A percentile compares a stretch with the other conserved stretches of the same genome.
Conservation (phyloP, 2,888 invertebrate genomes). For the Aphodius granarius region DNA sequence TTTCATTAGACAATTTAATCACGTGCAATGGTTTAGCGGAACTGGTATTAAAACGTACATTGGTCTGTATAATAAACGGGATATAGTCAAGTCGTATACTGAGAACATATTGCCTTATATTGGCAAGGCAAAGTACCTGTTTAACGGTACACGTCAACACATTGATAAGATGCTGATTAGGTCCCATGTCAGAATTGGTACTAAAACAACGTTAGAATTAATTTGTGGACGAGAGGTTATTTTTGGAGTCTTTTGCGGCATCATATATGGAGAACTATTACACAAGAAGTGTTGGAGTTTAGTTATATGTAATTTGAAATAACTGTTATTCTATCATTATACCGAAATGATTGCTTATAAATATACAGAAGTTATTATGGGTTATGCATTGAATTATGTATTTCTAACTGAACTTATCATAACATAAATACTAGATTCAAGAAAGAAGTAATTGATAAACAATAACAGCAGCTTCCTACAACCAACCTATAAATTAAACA, state of each 20-base stretch:
- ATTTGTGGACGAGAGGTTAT: neutral
- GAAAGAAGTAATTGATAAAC: too few species aligned
- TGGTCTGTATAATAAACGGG: neutral
- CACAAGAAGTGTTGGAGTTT: neutral
- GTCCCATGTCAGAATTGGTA: neutral
- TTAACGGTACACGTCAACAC: neutral
- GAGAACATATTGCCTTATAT: neutral
- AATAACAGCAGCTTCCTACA: too few species aligned
- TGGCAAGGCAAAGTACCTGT: neutral
- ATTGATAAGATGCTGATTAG: neutral
- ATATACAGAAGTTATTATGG: neutral
- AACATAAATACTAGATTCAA: too few species aligned
- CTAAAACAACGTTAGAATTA: neutral
- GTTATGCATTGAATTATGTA: too few species aligned
- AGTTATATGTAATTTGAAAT: neutral
- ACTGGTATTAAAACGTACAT: neutral
- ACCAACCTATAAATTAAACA: too few species aligned
- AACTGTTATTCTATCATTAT: neutral
- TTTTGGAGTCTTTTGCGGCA: neutral
- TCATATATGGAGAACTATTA: neutral
- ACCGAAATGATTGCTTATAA: neutral
- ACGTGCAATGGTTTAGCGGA: neutral
- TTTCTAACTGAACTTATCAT: too few species aligned
- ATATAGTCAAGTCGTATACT: neutral
- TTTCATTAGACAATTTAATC: neutral